These are phyloP conservation scores for Drosophila trapezifrons DNA, from an alignment of 1,140 invertebrate species.

Conservation along the genomic window DNA sequence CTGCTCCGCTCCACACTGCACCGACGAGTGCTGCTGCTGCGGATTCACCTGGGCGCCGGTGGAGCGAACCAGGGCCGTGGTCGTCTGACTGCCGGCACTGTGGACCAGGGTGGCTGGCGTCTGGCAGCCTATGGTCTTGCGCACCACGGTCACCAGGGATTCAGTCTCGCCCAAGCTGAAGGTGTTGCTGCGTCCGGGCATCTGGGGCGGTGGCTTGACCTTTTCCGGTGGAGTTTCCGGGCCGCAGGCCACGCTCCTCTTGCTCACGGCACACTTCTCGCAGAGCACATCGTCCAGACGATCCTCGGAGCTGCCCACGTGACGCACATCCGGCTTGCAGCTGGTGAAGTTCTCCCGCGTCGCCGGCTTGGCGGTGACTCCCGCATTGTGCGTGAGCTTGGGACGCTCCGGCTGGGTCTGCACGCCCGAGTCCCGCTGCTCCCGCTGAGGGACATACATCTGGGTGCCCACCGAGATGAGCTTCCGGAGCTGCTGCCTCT, in stretches of 20 bases:
- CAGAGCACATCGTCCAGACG: slow-evolving; percentile 85
- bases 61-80: slow-evolving; percentile 38
- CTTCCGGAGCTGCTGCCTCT: slow-evolving; percentile 76
- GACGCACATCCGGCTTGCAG: slow-evolving; percentile 82
- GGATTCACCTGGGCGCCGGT: slow-evolving; percentile 63
- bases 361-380: slow-evolving; percentile 59
- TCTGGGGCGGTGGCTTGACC: slow-evolving; percentile 48
- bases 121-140: slow-evolving; percentile 71
- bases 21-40: slow-evolving; percentile 45
- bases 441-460: slow-evolving; percentile 71
- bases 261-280: slow-evolving; percentile 85
- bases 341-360: slow-evolving; percentile 80
- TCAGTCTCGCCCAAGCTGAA: slow-evolving; percentile 78
- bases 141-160: slow-evolving; percentile 41
- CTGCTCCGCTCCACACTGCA: slow-evolving; percentile 54
- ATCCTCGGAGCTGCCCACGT: slow-evolving; percentile 85
- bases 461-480: slow-evolving; percentile 80
- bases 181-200: slow-evolving; percentile 76
- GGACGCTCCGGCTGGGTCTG: slow-evolving; percentile 74
- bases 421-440: slow-evolving; percentile 60
- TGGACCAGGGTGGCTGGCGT: slow-evolving; percentile 44
- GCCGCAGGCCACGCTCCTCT: slow-evolving; percentile 84
- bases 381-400: slow-evolving; percentile 55
- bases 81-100: slow-evolving; percentile 57
- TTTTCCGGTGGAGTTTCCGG: slow-evolving; percentile 65